A percentile compares a stretch with the other conserved stretches of the same genome.
Evolutionary conservation across 2,797 vertebrate species (phyloP).

Genomic region (Hippopotamyrus pictus): DNA sequence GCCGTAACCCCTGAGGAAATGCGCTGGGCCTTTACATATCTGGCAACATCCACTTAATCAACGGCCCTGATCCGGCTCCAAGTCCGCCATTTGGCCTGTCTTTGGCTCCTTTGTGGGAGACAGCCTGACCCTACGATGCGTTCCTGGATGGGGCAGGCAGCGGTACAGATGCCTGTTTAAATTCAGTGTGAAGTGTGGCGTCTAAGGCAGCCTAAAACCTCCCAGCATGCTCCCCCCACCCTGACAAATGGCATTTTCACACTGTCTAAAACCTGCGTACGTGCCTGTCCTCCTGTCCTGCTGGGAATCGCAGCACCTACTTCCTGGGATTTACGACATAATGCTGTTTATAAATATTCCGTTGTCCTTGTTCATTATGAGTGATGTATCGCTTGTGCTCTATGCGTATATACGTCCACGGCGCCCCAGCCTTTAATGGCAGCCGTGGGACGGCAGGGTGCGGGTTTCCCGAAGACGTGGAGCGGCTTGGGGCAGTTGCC

Average conservation of each 20-base stretch:
- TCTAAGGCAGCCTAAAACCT: background rate
- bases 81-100: background rate
- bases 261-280: background rate
- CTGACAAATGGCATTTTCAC: constrained; percentile 6
- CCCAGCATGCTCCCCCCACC: background rate
- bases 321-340: background rate
- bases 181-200: background rate
- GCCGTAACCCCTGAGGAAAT: background rate
- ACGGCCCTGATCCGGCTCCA: background rate
- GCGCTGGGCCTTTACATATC: background rate
- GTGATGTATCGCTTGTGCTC: background rate
- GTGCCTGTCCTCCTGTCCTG: background rate
- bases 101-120: background rate
- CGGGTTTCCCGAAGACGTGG: background rate
- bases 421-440: background rate
- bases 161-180: background rate
- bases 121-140: background rate
- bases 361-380: background rate
- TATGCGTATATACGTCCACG: background rate
- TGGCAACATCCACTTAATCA: background rate
- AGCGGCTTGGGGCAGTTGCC: background rate
- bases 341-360: background rate
- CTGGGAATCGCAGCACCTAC: background rate
- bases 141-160: background rate
- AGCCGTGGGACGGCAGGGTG: background rate